Evolutionary conservation across 2,113 vertebrate species (phyloP), one percentile per base, ranked within the genome.

Genomic region (Antechinus stuartii): DNA sequence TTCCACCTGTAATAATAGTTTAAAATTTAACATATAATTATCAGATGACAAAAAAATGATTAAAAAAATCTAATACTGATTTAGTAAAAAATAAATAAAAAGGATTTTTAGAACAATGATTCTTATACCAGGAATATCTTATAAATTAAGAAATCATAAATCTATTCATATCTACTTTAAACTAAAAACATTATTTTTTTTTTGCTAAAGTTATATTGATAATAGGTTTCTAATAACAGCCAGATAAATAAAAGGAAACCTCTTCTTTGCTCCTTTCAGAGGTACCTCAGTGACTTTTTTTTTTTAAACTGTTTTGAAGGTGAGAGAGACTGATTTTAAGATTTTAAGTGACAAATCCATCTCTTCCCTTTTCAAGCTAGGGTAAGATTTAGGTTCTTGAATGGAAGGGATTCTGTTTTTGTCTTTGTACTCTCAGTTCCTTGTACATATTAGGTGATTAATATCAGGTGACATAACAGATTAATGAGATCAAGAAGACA

Each of bases 1-100:
- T 98, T 99, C 99, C 95, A 99, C 99, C 99, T 99, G 96, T 30
- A 96, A 96, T 49, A 96, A 96, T 14, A 19, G 11, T 61, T 61
- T 3, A 61, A 11, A 61, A 68, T 35, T 16, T 35, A 68, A 30
- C 55, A 95, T 27, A 90, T 8, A 93, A 57, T 92, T 90, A 97
- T 89, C 12, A 94, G 49, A 91, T 3, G 27, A 27, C 93, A 92
- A 94, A 49, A 4, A 90, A 92, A 96, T 50, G 50, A 50, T 50
- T 8, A 50, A 50, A 50, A 9, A 6, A 96, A 94, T 22, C 26
- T 96, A 25, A 89, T 68, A n/a, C 46, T 90, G 3, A 42, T 92
- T 96, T 92, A 56, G 91, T 27, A 92, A 47, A 93, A 91, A 95
- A 55, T 91, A 16, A 76, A 3, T 76, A 84, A 42, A 84, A 84